Evolutionary conservation across 2,797 vertebrate genomes (phyloP), one percentile per base, ranked within the genome.

Genomic region (Coendou prehensilis): DNA sequence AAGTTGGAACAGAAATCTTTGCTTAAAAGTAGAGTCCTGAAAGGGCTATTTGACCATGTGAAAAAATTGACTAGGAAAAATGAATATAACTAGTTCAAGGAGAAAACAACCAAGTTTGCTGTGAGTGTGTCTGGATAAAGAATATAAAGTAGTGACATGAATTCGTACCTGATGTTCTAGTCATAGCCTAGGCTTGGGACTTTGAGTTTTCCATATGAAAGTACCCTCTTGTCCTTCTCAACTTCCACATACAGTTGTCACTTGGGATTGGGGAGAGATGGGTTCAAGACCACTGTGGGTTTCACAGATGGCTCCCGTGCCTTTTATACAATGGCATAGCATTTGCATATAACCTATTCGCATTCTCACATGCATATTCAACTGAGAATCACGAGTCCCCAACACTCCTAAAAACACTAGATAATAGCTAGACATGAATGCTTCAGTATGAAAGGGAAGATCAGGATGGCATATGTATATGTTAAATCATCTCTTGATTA

Each of bases 231-330:
- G 10, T 37, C 22, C 79, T 23, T 8, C 28, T 52, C 17, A 33
- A 8, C 3, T 2, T 10, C 20, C 52, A 47, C 3, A 11, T 6
- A 54, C 9, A 28, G 33, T 41, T 23, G 2, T 50, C 1, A 15
- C 10, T 76, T 7, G 18, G 5, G 11, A 18, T 14, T 7, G 67
- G 20, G 45, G 28, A 18, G 22, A 57, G 8, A 14, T 86, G 28
- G 15, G 23, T 28, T 61, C 14, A 69, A 20, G 33, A 6, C 33
- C 2, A 3, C 15, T 45, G 0, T n/a, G 63, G 15, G 26, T 56
- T 57, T 9, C 9, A 6, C 10, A 33, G 63, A 26, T 85, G 10
- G 7, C 5, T 84, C 41, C 63, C 13, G 28, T 33, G 41, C 9
- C 45, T 33, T 30, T 33, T 64, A 8, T 50, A 50, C 18, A 83